phyloP scores from a whole-genome alignment of 2,113 vertebrate species.

The Ammodytes dubius region DNA sequence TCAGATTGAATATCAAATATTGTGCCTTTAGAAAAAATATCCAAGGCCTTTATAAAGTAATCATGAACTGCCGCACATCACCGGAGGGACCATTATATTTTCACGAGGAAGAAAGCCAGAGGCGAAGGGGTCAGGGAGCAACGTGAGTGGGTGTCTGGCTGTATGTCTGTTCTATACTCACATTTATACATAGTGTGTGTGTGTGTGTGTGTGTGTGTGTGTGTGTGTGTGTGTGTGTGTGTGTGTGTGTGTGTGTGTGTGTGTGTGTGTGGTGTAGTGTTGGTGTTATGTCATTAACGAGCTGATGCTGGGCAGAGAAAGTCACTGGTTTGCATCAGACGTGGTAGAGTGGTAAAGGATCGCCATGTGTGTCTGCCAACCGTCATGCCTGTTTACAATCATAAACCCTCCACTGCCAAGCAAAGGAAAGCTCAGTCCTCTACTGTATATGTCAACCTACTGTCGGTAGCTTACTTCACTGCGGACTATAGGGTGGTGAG shows the following conservation, averaged over 20 bases:
- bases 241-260: neutral
- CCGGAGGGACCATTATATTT: slow-evolving; percentile 54
- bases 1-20: slow-evolving; percentile 76
- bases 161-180: neutral
- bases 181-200: neutral
- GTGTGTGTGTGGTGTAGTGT: neutral
- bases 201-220: neutral
- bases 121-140: slow-evolving; percentile 31
- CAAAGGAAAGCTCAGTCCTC: slow-evolving; percentile 11
- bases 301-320: slow-evolving; percentile 14
- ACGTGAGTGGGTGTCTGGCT: slow-evolving; percentile 19
- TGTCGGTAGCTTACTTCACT: neutral
- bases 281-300: slow-evolving; percentile 9
- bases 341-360: neutral
- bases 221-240: neutral
- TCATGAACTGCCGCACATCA: slow-evolving; percentile 69
- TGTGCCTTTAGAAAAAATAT: slow-evolving; percentile 72
- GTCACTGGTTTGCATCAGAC: slow-evolving; percentile 47
- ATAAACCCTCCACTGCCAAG: slow-evolving; percentile 24
- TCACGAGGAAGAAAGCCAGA: slow-evolving; percentile 35
- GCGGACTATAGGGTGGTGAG: neutral
- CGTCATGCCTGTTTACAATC: slow-evolving; percentile 21
- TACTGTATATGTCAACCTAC: neutral
- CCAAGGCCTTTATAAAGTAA: slow-evolving; percentile 78
- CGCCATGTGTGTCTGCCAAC: slow-evolving; percentile 17